A percentile compares a stretch with the other conserved stretches of the same genome.
phyloP scores from a whole-genome alignment of 2,113 vertebrate species.

The Osmerus mordax region DNA sequence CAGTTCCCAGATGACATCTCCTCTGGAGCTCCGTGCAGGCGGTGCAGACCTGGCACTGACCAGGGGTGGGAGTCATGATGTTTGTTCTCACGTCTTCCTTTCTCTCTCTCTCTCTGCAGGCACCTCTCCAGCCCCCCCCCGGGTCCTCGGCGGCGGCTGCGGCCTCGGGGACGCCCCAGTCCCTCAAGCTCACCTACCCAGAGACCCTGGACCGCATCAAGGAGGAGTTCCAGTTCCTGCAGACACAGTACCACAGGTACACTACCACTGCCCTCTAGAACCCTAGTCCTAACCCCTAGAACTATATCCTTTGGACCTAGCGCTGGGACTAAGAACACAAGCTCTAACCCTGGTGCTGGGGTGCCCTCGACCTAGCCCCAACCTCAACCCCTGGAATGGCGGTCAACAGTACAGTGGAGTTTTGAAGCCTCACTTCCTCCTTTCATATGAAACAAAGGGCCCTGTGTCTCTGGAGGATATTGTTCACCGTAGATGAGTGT shows the following conservation, averaged over 20 bases:
- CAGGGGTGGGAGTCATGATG: slow-evolving; percentile 9
- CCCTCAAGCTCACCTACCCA: slow-evolving; percentile 87
- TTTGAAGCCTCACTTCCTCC: not conserved
- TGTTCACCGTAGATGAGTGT: not conserved
- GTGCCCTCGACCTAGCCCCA: too few relatives aligned
- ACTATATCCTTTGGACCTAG: too few relatives aligned
- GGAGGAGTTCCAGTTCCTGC: slow-evolving; percentile 91
- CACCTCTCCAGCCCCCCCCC: slow-evolving; percentile 73
- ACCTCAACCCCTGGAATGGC: not conserved
- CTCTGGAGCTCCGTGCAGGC: slow-evolving; percentile 10
- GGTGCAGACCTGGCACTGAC: slow-evolving; percentile 33
- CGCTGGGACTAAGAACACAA: too few relatives aligned
- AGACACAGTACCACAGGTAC: slow-evolving; percentile 91
- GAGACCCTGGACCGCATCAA: slow-evolving; percentile 92
- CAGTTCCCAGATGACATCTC: too few relatives aligned
- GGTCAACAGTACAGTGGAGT: too few relatives aligned
- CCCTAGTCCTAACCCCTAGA: too few relatives aligned
- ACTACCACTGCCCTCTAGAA: not conserved
- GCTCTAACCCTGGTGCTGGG: too few relatives aligned
- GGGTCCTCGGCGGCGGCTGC: slow-evolving; percentile 76
- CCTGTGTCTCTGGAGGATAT: not conserved
- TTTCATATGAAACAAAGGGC: not conserved
- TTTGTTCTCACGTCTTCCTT: slow-evolving; percentile 12
- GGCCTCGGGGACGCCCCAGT: slow-evolving; percentile 78
- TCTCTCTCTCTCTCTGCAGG: slow-evolving; percentile 48